Conservation (phyloP, 2,888 invertebrate species). For the Polydrusus cervinus region DNA sequence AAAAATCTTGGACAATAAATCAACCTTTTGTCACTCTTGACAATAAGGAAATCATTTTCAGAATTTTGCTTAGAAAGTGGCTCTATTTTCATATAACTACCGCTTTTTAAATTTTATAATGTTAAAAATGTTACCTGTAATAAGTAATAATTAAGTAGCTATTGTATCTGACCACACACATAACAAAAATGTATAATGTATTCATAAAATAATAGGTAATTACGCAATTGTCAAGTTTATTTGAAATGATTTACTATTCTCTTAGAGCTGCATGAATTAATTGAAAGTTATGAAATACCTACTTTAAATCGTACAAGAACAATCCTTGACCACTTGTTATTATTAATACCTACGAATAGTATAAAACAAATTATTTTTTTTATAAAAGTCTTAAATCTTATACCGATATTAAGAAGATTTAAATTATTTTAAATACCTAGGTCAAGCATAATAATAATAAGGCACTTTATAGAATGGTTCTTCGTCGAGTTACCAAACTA, state of each 20-base stretch:
- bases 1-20: no score
- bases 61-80: no score
- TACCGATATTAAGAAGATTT: not conserved
- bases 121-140: no score
- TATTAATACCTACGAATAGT: not conserved
- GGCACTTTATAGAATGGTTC: not conserved
- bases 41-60: no score
- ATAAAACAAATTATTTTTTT: not conserved
- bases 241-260: slow-evolving; percentile 4
- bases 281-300: slow-evolving; percentile 14
- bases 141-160: no score
- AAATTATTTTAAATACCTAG: slow-evolving; percentile 5
- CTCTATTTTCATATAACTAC: no score
- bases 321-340: slow-evolving; percentile 24
- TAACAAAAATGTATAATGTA: no score
- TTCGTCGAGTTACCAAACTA: not conserved
- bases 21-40: no score
- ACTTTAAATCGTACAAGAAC: not conserved
- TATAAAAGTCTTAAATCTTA: not conserved
- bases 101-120: no score
- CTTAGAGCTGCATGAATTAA: not conserved
- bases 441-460: not conserved
- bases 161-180: no score
- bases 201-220: not conserved
- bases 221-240: slow-evolving; percentile 15